Base-by-base conservation (phyloP, 2,888 invertebrate species). In the Lithosia quadra region DNA sequence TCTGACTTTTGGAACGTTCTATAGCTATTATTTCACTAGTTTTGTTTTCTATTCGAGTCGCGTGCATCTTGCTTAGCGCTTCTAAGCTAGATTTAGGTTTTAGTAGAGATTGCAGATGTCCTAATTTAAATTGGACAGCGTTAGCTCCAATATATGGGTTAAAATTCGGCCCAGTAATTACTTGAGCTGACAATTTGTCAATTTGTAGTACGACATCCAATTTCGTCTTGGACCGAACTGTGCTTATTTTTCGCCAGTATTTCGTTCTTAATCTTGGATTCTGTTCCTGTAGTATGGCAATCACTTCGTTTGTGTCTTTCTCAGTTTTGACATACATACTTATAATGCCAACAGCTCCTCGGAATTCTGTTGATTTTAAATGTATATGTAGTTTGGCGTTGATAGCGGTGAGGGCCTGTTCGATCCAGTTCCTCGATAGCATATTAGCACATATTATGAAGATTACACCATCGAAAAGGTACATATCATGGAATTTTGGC, bases 271-370 rank as follows among this genome's bases (percentile, higher is more conserved):
- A 70, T 67, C 93, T 87, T 0, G 92, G 90, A 76, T 94, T 94
- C 22, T 90, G 89, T 22, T 83, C 76, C 71, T 94, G 94, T 56
- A 94, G 76, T 57, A 83, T 81, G 0, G 76, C 72, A 24, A 94
- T 90, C 0, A 94, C 87, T 21, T 90, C 91, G 33, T 92, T 89
- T 0, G 89, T 86, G 7, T 86, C 84, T 75, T 85, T 90, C 0
- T 84, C 81, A 0, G 91, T 90, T 71, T 88, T 90, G 0, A 91
- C 84, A 5, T 84, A 72, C 91, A 94, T 92, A 65, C 89, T 94
- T 15, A 94, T 83, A 13, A 94, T 94, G 0, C 94, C 94, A 0
- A 94, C 94, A 0, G 93, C 92, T 0, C 94, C 94, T n/a, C 94
- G 86, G 68, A 92, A 94, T 69, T 94, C 94, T 0, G 93, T 94